These are phyloP conservation scores for Ochlodes sylvanus DNA, from an alignment of 2,888 invertebrate genomes.

Conservation along the genomic window DNA sequence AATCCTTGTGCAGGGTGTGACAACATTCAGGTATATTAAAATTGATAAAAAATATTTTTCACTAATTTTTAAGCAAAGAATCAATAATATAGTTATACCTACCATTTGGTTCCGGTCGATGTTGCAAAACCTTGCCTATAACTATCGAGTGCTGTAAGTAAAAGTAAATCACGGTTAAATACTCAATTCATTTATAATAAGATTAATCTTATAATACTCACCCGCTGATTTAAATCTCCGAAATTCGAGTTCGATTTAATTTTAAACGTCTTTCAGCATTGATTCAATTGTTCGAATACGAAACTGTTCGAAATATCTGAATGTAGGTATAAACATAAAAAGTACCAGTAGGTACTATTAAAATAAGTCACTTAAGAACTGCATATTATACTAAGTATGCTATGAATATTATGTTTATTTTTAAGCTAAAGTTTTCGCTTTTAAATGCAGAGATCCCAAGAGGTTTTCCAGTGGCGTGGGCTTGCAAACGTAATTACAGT, in stretches of 20 bases:
- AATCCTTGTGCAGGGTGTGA: no score
- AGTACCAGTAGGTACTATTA: background rate
- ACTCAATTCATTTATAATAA: background rate
- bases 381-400: background rate
- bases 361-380: background rate
- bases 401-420: conserved; percentile 2
- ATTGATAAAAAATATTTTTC: no score
- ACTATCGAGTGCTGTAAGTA: background rate
- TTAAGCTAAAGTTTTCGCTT: conserved; percentile 24
- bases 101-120: no score
- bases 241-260: conserved; percentile 1
- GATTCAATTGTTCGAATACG: background rate
- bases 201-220: background rate
- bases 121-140: background rate
- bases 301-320: background rate
- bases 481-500: conserved; percentile 37
- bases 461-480: conserved; percentile 34
- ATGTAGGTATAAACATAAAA: background rate
- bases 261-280: background rate
- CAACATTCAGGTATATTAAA: no score
- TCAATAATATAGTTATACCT: no score
- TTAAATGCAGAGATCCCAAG: conserved; percentile 32
- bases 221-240: background rate
- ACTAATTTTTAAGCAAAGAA: no score
- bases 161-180: background rate